Evolutionary conservation across 2,113 vertebrate species (phyloP).

Genomic region (Oryzias curvinotus): DNA sequence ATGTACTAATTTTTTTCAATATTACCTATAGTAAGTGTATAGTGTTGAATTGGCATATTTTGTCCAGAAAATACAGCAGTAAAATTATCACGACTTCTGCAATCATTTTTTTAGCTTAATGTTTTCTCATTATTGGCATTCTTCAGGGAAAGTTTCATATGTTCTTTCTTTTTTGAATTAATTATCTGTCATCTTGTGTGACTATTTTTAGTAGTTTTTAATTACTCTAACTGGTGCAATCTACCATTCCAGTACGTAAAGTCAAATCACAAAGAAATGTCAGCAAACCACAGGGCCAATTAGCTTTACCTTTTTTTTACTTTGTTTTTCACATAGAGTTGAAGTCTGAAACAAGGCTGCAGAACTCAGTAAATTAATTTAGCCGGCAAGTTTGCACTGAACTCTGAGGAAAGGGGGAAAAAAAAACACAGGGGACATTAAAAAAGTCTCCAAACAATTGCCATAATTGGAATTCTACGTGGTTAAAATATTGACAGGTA

Average conservation of each 20-base stretch:
- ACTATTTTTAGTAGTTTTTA: not conserved
- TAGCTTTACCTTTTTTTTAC: slow-evolving; percentile 6
- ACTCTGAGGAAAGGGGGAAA: slow-evolving; percentile 2
- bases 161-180: not conserved
- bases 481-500: not conserved
- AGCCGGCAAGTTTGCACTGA: slow-evolving; percentile 22
- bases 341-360: slow-evolving; percentile 4
- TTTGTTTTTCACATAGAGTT: slow-evolving; percentile 13
- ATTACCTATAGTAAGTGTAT: no score
- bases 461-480: slow-evolving; percentile 12
- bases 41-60: no score
- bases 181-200: slow-evolving; percentile 10
- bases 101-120: no score
- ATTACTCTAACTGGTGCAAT: slow-evolving; percentile 33
- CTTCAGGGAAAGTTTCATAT: no score
- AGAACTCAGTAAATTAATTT: slow-evolving; percentile 28
- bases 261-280: slow-evolving; percentile 51
- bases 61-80: no score
- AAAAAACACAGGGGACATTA: slow-evolving; percentile 2
- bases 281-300: slow-evolving; percentile 39
- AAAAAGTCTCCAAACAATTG: slow-evolving; percentile 6
- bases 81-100: no score
- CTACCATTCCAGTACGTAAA: slow-evolving; percentile 39
- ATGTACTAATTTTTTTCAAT: no score
- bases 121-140: no score